phyloP scores from a whole-genome alignment of 2,888 invertebrate species.

The Protonemura montana region DNA sequence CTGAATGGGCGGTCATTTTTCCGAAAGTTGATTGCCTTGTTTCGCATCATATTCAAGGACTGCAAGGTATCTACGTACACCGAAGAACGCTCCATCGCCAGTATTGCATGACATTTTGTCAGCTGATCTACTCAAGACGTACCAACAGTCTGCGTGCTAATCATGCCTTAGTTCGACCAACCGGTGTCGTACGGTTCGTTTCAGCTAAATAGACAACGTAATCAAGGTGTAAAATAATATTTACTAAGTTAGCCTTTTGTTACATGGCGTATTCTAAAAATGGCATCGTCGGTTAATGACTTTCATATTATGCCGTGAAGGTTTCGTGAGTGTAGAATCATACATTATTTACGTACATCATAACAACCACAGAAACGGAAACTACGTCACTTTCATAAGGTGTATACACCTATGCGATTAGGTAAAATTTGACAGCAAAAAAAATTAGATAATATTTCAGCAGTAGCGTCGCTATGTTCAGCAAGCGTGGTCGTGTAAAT shows the following conservation, averaged over 20 bases:
- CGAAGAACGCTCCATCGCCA: neutral
- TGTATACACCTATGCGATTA: neutral
- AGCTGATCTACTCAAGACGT: neutral
- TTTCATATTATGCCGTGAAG: neutral
- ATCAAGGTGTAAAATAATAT: too few species aligned
- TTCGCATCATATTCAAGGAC: neutral
- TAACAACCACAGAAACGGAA: neutral
- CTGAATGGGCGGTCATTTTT: neutral
- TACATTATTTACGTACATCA: neutral
- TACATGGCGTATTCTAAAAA: neutral
- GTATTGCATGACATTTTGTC: neutral
- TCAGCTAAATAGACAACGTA: too few species aligned
- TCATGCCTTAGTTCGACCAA: too few species aligned
- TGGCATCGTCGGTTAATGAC: neutral
- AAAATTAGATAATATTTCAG: neutral
- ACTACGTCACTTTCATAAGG: neutral
- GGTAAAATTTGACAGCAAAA: neutral
- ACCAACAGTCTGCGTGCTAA: too few species aligned
- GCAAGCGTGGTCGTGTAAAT: neutral
- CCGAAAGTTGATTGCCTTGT: neutral
- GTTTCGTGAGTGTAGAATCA: neutral
- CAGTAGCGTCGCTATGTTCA: neutral
- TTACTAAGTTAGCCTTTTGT: neutral
- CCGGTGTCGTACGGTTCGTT: too few species aligned
- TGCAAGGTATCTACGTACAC: neutral